Evolutionary conservation across 2,888 invertebrate species (phyloP).

Genomic region (Thalpophila matura): DNA sequence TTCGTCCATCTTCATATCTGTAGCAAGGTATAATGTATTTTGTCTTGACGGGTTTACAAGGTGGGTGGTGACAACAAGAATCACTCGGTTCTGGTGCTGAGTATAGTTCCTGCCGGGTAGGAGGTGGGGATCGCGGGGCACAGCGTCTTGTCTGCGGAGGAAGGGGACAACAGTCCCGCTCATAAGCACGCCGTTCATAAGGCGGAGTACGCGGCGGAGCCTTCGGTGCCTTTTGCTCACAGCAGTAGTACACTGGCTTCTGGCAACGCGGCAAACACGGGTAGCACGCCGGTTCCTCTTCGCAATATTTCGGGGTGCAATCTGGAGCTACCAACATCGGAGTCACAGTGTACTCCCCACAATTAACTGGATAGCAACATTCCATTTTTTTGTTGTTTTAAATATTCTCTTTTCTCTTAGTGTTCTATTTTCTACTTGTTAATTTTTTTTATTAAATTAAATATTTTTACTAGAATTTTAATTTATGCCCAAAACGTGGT

Average conservation of each 20-base stretch:
- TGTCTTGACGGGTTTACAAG: constrained; percentile 75
- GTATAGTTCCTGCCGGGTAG: not conserved
- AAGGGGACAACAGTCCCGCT: constrained; percentile 32
- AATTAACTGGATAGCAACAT: constrained; percentile 73
- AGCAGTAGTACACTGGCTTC: constrained; percentile 65
- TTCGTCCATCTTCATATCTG: constrained; percentile 86
- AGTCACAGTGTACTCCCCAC: constrained; percentile 74
- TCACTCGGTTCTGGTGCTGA: not conserved
- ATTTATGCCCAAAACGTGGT: constrained; percentile 47
- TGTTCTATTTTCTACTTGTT: constrained; percentile 54
- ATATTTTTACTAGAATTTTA: constrained; percentile 66
- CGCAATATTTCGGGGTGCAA: constrained; percentile 68
- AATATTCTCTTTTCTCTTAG: constrained; percentile 33
- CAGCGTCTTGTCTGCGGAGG: constrained; percentile 22
- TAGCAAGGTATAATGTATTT: constrained; percentile 88
- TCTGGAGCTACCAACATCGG: constrained; percentile 74
- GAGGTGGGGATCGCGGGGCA: constrained; percentile 25
- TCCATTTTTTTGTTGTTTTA: constrained; percentile 75
- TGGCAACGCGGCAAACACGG: constrained; percentile 77
- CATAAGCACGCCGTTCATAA: too few species aligned
- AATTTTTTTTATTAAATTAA: constrained; percentile 62
- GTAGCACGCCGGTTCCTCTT: constrained; percentile 67
- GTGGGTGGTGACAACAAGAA: constrained; percentile 35
- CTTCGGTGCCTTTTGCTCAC: constrained; percentile 65
- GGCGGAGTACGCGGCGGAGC: constrained; percentile 25